These are phyloP conservation scores for Rhipidura dahli DNA, from an alignment of 2,113 vertebrate species.

Conservation along the genomic window DNA sequence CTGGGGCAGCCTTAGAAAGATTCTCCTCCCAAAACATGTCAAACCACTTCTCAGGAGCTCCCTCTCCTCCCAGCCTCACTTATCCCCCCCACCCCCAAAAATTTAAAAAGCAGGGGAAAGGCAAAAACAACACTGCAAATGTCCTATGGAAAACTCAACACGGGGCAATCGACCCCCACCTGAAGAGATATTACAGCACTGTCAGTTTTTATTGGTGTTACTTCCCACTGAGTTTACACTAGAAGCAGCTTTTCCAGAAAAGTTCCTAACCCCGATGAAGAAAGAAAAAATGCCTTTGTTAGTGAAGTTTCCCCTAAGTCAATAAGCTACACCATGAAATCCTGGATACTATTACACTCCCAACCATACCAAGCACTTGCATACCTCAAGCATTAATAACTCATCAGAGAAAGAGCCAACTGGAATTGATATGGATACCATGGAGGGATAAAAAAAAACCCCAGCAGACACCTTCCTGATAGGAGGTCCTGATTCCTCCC, in stretches of 20 bases:
- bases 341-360: background rate
- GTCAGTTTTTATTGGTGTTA: background rate
- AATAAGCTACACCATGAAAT: background rate
- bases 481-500: background rate
- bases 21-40: background rate
- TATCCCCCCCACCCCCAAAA: background rate
- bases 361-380: background rate
- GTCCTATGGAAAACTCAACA: background rate
- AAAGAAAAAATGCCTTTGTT: background rate
- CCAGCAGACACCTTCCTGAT: background rate
- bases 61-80: background rate
- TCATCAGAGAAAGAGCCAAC: background rate
- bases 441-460: background rate
- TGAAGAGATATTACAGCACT: background rate
- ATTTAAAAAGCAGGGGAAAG: background rate
- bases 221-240: background rate
- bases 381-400: background rate
- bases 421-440: background rate
- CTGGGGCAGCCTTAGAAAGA: background rate
- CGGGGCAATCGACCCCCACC: accelerated
- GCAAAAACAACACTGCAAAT: background rate
- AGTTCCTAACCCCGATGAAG: background rate
- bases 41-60: background rate
- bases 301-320: background rate
- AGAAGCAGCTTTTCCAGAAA: background rate